Evolutionary conservation across 2,797 vertebrate genomes (phyloP).

Genomic region (Anguilla anguilla): DNA sequence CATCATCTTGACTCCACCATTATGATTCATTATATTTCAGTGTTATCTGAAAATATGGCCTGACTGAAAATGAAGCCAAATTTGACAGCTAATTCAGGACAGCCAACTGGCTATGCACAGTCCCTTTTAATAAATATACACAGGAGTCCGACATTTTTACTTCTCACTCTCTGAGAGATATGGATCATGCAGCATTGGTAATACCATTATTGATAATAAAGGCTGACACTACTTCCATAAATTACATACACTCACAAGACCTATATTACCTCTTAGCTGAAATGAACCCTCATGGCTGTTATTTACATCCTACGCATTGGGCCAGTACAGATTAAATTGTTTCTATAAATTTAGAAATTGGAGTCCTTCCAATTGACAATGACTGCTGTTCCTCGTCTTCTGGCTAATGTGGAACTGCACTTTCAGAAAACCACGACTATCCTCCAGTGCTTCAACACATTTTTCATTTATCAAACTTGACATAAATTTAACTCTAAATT

Average conservation of each 20-base stretch:
- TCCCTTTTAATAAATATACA: no score
- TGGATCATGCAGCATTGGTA: not conserved
- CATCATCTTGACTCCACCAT: not conserved
- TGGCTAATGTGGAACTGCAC: not conserved
- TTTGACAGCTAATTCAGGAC: no score
- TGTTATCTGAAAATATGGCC: not conserved
- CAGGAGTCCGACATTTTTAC: not conserved
- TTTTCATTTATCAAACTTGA: not conserved
- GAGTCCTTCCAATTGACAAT: slow-evolving; percentile 13
- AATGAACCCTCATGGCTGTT: slow-evolving; percentile 8
- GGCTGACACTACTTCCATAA: not conserved
- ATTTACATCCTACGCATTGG: slow-evolving; percentile 15
- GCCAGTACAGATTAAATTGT: slow-evolving; percentile 19
- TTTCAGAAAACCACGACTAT: not conserved
- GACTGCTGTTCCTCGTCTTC: not conserved
- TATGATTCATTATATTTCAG: not conserved
- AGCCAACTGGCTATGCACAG: no score
- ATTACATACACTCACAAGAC: not conserved
- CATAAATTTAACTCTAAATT: not conserved
- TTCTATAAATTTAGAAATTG: slow-evolving; percentile 7
- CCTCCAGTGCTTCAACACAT: not conserved
- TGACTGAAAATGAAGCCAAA: not conserved
- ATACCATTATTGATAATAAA: not conserved
- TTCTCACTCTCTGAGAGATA: not conserved
- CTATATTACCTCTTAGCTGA: not conserved